These are phyloP conservation scores for Andrena hattorfiana DNA, from an alignment of 2,888 invertebrate genomes.

Conservation along the genomic window DNA sequence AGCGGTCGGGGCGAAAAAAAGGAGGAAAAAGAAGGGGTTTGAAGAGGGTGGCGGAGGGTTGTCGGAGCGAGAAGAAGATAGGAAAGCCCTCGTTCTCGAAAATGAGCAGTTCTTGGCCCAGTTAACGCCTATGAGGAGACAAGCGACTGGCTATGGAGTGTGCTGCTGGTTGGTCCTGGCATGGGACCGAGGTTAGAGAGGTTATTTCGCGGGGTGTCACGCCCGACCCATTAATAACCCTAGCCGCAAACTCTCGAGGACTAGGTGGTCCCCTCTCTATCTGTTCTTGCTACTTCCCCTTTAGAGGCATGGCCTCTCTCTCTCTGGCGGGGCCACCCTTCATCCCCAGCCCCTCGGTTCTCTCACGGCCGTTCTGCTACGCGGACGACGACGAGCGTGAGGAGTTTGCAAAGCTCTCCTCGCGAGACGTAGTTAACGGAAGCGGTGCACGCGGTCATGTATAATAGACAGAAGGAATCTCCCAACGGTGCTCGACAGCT, in stretches of 20 bases:
- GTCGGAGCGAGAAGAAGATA: slow-evolving; percentile 16
- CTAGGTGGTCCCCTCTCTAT: slow-evolving; percentile 47
- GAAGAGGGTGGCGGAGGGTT: not conserved
- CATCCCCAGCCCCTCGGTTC: slow-evolving; percentile 21
- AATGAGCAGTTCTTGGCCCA: slow-evolving; percentile 78
- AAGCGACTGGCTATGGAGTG: slow-evolving; percentile 57
- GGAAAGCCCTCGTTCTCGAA: slow-evolving; percentile 61
- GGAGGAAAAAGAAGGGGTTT: not conserved
- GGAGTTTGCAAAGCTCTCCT: slow-evolving; percentile 82
- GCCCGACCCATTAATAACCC: slow-evolving; percentile 82
- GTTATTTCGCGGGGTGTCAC: slow-evolving; percentile 83
- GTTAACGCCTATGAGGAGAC: slow-evolving; percentile 77
- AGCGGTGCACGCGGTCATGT: slow-evolving; percentile 71
- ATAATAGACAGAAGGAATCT: slow-evolving; percentile 80
- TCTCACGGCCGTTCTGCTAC: slow-evolving; percentile 34
- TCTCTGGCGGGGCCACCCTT: slow-evolving; percentile 9
- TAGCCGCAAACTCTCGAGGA: slow-evolving; percentile 72
- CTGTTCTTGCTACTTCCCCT: slow-evolving; percentile 38
- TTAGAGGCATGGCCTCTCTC: slow-evolving; percentile 37
- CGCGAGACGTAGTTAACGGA: slow-evolving; percentile 80
- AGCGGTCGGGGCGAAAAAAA: slow-evolving; percentile 6
- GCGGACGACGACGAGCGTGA: slow-evolving; percentile 73
- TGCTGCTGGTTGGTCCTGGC: slow-evolving; percentile 49
- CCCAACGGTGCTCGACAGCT: slow-evolving; percentile 80
- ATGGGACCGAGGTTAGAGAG: slow-evolving; percentile 66